Evolutionary conservation across 2,888 invertebrate species (phyloP), one percentile per base, ranked within the genome.

Genomic region (Patella ulyssiponensis): DNA sequence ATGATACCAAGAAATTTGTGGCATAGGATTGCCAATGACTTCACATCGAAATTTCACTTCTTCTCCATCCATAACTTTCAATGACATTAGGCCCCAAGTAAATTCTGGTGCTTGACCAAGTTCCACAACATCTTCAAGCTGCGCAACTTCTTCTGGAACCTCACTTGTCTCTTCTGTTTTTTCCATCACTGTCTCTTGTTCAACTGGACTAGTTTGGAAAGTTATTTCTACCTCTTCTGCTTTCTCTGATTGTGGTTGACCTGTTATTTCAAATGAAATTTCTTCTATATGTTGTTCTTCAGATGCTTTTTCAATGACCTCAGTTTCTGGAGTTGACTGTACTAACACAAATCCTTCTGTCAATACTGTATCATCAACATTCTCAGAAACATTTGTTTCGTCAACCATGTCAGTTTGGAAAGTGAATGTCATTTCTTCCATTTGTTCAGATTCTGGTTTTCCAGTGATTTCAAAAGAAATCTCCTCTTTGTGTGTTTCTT

Each of bases 51-150:
- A 97, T 74, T 94, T 94, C 69, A 96, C 95, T 85, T 95, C 94
- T 88, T 98, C 97, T 74, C 98, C 98, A 91, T 98, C 98, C 96
- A 98, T 98, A 7, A 97, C 95, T 81, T 94, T 94, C 11, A 95
- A 92, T 14, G 96, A 94, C 79, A 94, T 93, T 81, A 97, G 93
- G 82, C 94, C 94, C 89, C 94, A 94, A 20, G 95, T 92, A 90
- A 98, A 96, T 85, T 94, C 93, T 44, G 98, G 98, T 54, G 96
- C 95, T 82, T 93, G 93, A 71, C 94, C 92, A 70, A 81, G 82
- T 70, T 83, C 90, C 15, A 56, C 44, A n/a, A 56, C 77, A 12
- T 77, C 72, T 27, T 76, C 79, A 23, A 79, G 80, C 33, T 77
- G 69, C 15, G 78, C 71, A 9, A 71, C 74, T 77, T 80, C 80